Base-by-base conservation (phyloP, 64 coral and sea anemone genomes). In the Montipora sp. region DNA sequence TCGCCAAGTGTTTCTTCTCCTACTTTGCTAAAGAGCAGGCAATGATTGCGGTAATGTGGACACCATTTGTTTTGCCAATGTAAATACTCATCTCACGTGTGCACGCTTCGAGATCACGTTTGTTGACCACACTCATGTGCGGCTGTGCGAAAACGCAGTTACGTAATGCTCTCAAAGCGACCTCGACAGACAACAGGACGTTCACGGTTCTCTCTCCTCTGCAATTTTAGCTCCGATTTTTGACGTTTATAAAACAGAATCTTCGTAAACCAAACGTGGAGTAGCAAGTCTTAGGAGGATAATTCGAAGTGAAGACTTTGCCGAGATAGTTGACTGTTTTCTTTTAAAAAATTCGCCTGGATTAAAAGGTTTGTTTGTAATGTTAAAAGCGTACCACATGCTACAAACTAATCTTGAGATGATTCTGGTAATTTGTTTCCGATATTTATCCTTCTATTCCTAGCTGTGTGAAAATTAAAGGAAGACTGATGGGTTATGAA, bases 31-130 rank as follows among this genome's bases (percentile, higher is more conserved):
- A 36, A 36, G 36, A 36, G 36, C 36, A 36, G 36, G 36, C 36
- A 36, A 36, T 36, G 36, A 36, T 36, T 36, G 36, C 36, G 2
- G 36, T 36, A 36, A 36, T 36, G 36, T 36, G 36, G 36, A 36
- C 53, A 57, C 11, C 14, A 14, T 63, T 23, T 12, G 45, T 12
- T 76, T 22, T 73, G 70, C 23, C 22, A 24, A 27, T 27, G 27
- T 27, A 27, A 27, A 27, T 27, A 27, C 36, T 36, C 36, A 16
- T 4, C 11, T 63, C 60, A 63, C 60, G 60, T 63, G 60, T 63
- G 60, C 60, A 58, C n/a, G 51, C 19, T 80, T 13, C 16, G 6
- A 43, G 78, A 12, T 80, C 78, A 80, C 78, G 78, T 59, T 80
- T 80, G 20, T 59, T 20, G 50, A 10, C 11, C 51, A 24, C 51